Evolutionary conservation across 2,888 invertebrate genomes (phyloP).

Genomic region (Lissonota sp.): DNA sequence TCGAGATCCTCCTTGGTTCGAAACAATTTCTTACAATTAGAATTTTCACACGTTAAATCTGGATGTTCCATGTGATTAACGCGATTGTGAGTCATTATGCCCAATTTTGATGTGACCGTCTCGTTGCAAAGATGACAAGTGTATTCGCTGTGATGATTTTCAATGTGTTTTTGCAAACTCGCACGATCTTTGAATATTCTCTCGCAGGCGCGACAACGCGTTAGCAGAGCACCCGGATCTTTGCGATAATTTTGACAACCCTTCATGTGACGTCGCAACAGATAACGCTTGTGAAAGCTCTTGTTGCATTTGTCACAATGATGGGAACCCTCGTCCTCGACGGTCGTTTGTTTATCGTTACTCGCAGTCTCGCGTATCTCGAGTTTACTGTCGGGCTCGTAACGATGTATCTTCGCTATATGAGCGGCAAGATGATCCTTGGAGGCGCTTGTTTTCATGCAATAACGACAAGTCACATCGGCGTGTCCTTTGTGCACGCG

Average conservation of each 20-base stretch:
- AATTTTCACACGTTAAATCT: constrained; percentile 84
- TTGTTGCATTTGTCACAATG: constrained; percentile 86
- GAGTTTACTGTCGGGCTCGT: constrained; percentile 78
- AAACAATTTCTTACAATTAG: constrained; percentile 85
- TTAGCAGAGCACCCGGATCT: constrained; percentile 84
- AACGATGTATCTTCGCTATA: constrained; percentile 85
- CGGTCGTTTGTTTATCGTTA: constrained; percentile 79
- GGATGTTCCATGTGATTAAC: constrained; percentile 85
- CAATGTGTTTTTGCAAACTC: constrained; percentile 85
- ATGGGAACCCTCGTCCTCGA: constrained; percentile 84
- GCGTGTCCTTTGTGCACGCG: constrained; percentile 86
- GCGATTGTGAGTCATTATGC: constrained; percentile 86
- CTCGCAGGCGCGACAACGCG: constrained; percentile 86
- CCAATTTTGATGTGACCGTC: constrained; percentile 85
- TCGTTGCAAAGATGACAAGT: constrained; percentile 85
- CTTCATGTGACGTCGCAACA: constrained; percentile 86
- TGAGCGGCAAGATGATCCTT: constrained; percentile 86
- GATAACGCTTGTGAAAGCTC: constrained; percentile 85
- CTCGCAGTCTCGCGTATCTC: constrained; percentile 77
- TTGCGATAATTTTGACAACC: constrained; percentile 85
- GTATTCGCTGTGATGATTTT: constrained; percentile 85
- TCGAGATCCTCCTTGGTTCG: constrained; percentile 85
- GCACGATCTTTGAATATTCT: constrained; percentile 86
- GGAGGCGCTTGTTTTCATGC: constrained; percentile 86
- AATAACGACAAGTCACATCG: constrained; percentile 86